Evolutionary conservation across 2,113 vertebrate species (phyloP).

Genomic region (Paradisaea rubra): DNA sequence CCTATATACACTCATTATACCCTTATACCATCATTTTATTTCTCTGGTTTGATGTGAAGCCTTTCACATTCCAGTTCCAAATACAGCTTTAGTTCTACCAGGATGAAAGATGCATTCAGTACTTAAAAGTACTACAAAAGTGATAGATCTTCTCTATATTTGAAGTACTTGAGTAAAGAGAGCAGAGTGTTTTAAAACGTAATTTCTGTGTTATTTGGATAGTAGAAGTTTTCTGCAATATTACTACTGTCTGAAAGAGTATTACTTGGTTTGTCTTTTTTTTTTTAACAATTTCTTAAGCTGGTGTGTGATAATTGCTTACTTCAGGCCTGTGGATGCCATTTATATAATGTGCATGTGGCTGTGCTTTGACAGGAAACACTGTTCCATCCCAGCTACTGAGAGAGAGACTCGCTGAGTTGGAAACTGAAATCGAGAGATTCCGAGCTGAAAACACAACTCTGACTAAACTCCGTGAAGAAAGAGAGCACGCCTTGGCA

Average conservation of each 20-base stretch:
- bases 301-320: not conserved
- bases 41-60: not conserved
- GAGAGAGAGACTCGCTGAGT: slow-evolving; percentile 79
- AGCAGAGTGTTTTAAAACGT: not conserved
- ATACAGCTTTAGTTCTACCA: not conserved
- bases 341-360: not conserved
- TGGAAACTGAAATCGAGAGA: slow-evolving; percentile 90
- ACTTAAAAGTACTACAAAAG: not conserved
- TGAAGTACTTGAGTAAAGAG: not conserved
- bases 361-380: slow-evolving; percentile 68
- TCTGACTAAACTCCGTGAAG: slow-evolving; percentile 79
- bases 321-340: not conserved
- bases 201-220: not conserved
- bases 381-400: slow-evolving; percentile 77
- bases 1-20: not conserved
- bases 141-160: not conserved
- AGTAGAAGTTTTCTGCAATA: not conserved
- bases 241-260: not conserved
- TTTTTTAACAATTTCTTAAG: not conserved
- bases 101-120: not conserved
- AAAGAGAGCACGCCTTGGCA: slow-evolving; percentile 78
- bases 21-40: not conserved
- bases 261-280: not conserved
- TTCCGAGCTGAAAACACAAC: slow-evolving; percentile 87
- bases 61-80: not conserved